Percentiles rank a stretch among this genome's conserved stretches.
Conservation (phyloP, 2,888 invertebrate genomes). For the Acutogordius australiensis region DNA sequence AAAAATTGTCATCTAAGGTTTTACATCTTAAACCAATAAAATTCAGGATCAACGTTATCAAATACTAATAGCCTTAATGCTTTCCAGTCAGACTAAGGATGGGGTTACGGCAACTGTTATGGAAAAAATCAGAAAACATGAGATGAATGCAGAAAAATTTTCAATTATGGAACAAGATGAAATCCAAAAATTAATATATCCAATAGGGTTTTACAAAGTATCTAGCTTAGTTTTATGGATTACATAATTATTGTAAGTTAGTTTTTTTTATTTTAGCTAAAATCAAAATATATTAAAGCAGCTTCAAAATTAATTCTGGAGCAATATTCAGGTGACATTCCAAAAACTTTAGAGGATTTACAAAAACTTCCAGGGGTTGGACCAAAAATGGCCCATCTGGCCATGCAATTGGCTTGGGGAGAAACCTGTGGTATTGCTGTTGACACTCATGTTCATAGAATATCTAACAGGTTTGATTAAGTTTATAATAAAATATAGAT, state of each 20-base stretch:
- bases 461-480: conserved; percentile 24
- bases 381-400: conserved; percentile 88
- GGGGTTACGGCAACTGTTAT: conserved; percentile 66
- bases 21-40: conserved; percentile 16
- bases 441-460: conserved; percentile 87
- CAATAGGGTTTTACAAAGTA: conserved; percentile 86
- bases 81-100: conserved; percentile 91
- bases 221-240: no score
- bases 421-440: conserved; percentile 47
- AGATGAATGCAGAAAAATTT: conserved; percentile 39
- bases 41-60: conserved; percentile 52
- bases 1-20: conserved; percentile 30
- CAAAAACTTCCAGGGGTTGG: conserved; percentile 74
- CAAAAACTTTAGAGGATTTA: conserved; percentile 44
- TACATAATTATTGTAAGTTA: no score
- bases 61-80: conserved; percentile 57
- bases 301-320: conserved; percentile 46
- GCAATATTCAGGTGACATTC: conserved; percentile 56
- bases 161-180: conserved; percentile 36
- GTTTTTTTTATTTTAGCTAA: conserved; percentile 47
- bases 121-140: conserved; percentile 39
- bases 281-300: conserved; percentile 59
- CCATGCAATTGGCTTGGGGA: conserved; percentile 74
- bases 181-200: conserved; percentile 52
- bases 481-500: no score